Conservation (phyloP, 64 coral and sea anemone genomes). For the Montipora capricornis region DNA sequence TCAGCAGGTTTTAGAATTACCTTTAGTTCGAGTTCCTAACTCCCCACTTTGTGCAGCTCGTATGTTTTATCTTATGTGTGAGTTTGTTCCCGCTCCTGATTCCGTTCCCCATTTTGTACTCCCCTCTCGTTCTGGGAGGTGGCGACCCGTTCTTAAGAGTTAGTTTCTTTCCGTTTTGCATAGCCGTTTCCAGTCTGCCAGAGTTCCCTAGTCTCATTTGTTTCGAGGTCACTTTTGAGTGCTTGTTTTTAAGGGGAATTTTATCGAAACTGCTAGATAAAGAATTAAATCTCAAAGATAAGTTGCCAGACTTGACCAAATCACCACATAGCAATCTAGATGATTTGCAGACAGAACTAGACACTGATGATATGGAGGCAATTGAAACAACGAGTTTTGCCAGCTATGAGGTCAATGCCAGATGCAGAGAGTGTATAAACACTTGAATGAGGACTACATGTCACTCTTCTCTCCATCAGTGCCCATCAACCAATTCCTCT, state of each 20-base stretch:
- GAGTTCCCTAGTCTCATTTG: conserved; percentile 6
- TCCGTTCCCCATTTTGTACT: no score
- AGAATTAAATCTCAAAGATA: no score
- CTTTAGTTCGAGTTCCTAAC: conserved; percentile 23
- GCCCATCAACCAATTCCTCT: conserved; percentile 53
- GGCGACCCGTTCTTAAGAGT: conserved; percentile 42
- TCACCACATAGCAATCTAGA: no score
- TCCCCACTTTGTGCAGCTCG: conserved; percentile 15
- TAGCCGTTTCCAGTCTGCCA: background rate
- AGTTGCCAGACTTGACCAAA: no score
- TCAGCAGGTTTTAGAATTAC: conserved; percentile 29
- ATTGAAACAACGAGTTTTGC: no score
- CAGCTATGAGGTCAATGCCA: no score
- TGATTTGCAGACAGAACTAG: no score
- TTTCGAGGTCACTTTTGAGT: conserved; percentile 23
- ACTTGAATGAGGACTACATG: conserved; percentile 12
- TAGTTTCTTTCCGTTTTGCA: conserved; percentile 39
- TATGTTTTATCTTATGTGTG: conserved; percentile 52
- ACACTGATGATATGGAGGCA: no score
- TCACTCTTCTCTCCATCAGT: conserved; percentile 64
- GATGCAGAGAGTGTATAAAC: no score
- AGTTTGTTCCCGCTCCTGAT: conserved; percentile 40
- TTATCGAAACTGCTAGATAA: no score
- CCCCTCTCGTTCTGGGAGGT: background rate
- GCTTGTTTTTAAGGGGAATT: no score